Base-by-base conservation (phyloP, 2,888 invertebrate species). In the Tipula vernalis region DNA sequence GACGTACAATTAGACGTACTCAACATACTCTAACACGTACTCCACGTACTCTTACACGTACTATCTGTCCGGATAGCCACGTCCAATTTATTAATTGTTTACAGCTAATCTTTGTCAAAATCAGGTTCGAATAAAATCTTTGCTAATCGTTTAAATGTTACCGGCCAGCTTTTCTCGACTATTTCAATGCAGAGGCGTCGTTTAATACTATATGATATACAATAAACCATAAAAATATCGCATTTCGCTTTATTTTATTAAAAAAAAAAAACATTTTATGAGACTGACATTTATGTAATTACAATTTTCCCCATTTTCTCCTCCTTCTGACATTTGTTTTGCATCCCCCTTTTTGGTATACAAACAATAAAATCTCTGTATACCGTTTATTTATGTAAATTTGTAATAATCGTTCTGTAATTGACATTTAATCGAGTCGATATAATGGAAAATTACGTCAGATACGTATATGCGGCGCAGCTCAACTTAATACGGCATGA, bases 401-500 rank as follows among this genome's bases (percentile, higher is more conserved):
- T 71, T 51, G 51, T 10, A 28, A 10, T 71, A 71, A 71, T 71
- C 71, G 71, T 71, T 71, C 71, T 71, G 71, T 12, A 71, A 71
- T 71, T 71, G 71, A 71, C 71, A 71, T 71, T 71, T 71, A 71
- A 71, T 71, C 71, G 71, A 71, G 71, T 71, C 71, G 71, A 71
- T 28, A 71, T 71, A 71, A 71, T 71, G 28, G 10, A 71, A 71
- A 18, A 28, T 71, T 71, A 71, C 28, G 10, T 71, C 18, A 71
- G 71, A 71, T 18, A 18, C 28, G n/a, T n/a, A n/a, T n/a, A n/a
- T n/a, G n/a, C n/a, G n/a, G 18, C 57, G 71, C 71, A 28, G 28
- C 51, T 51, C 51, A 15, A 5, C 15, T 51, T 51, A 51, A 51
- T 51, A 51, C 15, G 51, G 6, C 51, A 51, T 51, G 51, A 51